Evolutionary conservation across 1,140 invertebrate genomes (phyloP).

Genomic region (Drosophila saltans): DNA sequence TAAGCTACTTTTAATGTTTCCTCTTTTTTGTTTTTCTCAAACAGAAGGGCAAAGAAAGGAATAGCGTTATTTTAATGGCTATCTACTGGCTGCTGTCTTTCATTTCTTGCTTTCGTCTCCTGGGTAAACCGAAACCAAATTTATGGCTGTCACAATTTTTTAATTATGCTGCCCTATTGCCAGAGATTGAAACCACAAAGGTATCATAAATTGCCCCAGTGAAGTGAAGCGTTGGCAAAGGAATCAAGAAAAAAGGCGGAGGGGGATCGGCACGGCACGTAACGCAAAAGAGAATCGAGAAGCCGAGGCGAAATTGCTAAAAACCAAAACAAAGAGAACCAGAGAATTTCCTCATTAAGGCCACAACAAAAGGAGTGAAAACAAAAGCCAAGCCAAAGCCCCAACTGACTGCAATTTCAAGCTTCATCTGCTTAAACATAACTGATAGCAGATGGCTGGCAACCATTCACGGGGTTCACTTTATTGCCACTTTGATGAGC

Average conservation of each 20-base stretch:
- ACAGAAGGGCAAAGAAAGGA: not conserved
- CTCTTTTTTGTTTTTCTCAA: not conserved
- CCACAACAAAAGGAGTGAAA: constrained; percentile 64
- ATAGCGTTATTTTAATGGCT: constrained; percentile 34
- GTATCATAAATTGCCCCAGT: constrained; percentile 73
- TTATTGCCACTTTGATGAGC: constrained; percentile 77
- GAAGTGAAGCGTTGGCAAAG: constrained; percentile 1
- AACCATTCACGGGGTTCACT: constrained; percentile 63
- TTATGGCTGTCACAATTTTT: constrained; percentile 79
- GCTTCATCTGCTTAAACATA: constrained; percentile 59
- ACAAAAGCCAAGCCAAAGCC: constrained; percentile 41
- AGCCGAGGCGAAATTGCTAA: constrained; percentile 28
- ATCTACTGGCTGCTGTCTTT: constrained; percentile 18
- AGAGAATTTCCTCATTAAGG: constrained; percentile 74
- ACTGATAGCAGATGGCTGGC: constrained; percentile 31
- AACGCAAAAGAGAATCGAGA: constrained; percentile 11
- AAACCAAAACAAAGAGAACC: constrained; percentile 25
- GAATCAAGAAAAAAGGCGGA: not conserved
- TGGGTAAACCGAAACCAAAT: constrained; percentile 53
- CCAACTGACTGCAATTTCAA: constrained; percentile 47
- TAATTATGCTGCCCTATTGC: constrained; percentile 77
- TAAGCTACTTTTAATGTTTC: constrained; percentile 46
- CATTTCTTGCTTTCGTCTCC: not conserved
- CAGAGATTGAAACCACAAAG: constrained; percentile 77
- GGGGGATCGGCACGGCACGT: not conserved